phyloP scores from a whole-genome alignment of 2,888 invertebrate genomes.

The Drosophila nr. perissopoda region DNA sequence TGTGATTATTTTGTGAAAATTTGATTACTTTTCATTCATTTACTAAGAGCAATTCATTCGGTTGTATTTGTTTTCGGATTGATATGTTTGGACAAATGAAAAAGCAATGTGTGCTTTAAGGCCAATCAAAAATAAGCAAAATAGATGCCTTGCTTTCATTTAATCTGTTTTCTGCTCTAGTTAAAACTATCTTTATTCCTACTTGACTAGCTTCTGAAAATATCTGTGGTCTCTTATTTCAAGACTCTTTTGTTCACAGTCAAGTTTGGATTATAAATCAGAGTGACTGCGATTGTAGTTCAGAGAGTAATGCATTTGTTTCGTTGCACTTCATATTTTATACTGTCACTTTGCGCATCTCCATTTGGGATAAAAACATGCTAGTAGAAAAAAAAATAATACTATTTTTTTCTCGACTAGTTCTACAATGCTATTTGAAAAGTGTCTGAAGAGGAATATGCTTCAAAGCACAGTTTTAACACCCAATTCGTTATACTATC shows the following conservation, averaged over 20 bases:
- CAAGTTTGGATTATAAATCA: background rate
- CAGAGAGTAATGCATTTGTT: constrained; percentile 1
- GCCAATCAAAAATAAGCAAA: no score
- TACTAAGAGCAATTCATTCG: background rate
- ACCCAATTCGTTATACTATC: constrained; percentile 2
- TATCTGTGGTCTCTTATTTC: background rate
- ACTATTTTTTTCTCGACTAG: background rate
- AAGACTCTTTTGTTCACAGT: background rate
- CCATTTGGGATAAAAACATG: background rate
- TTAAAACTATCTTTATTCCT: background rate
- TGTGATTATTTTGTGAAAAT: background rate
- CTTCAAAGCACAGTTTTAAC: background rate
- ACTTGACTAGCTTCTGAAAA: background rate
- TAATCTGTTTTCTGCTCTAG: no score
- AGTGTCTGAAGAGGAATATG: background rate
- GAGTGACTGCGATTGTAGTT: background rate
- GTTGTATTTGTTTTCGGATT: no score
- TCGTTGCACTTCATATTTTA: background rate
- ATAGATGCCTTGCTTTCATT: background rate
- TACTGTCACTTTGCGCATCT: background rate
- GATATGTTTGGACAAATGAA: background rate
- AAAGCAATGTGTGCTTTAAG: background rate
- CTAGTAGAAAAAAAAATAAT: background rate
- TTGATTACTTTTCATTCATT: background rate
- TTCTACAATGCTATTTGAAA: background rate